phyloP scores from a whole-genome alignment of 2,888 invertebrate species.

The Heterodera filipjevi region DNA sequence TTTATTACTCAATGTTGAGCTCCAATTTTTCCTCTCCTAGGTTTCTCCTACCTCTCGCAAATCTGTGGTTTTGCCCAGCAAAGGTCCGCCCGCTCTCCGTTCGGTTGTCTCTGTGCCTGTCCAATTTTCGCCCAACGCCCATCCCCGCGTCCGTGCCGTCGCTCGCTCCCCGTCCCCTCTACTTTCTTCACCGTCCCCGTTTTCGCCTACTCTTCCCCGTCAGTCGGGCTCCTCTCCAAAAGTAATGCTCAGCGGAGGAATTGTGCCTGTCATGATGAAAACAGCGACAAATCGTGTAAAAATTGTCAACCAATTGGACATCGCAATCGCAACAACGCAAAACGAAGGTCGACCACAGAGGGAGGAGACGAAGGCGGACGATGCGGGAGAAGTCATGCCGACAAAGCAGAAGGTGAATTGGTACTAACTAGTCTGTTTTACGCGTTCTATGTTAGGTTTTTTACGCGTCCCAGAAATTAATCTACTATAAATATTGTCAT shows the following conservation, averaged over 20 bases:
- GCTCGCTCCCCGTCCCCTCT: background rate
- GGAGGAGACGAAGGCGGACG: background rate
- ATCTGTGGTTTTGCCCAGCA: background rate
- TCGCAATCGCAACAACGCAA: background rate
- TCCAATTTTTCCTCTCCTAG: background rate
- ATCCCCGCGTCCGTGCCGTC: background rate
- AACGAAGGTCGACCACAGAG: background rate
- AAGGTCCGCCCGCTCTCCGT: background rate
- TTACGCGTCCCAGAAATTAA: too few species aligned
- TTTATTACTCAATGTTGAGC: background rate
- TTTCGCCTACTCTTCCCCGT: background rate
- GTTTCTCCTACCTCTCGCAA: background rate
- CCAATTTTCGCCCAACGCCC: background rate
- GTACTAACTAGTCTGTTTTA: background rate
- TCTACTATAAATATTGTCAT: too few species aligned
- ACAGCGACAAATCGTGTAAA: background rate
- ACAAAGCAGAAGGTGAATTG: background rate
- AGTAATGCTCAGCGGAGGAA: background rate
- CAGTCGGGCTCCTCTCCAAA: background rate
- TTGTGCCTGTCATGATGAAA: background rate
- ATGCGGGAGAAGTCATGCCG: background rate
- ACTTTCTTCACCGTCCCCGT: background rate
- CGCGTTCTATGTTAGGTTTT: too few species aligned
- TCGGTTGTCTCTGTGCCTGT: background rate
- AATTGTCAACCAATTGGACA: slow-evolving; percentile 2